phyloP scores from a whole-genome alignment of 2,113 vertebrate genomes.

The Chloebia gouldiae region DNA sequence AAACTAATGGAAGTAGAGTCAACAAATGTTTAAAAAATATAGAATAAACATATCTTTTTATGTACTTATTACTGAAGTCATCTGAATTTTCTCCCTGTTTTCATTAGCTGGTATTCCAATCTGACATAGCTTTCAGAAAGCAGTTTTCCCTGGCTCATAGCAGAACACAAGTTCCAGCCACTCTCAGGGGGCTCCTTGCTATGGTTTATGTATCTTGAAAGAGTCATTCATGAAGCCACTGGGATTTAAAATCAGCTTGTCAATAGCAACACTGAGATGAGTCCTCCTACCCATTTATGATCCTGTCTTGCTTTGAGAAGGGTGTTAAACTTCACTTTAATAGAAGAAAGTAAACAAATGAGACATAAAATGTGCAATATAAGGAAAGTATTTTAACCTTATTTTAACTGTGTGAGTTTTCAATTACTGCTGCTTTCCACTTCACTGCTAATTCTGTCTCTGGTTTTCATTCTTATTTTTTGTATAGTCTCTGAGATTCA shows the following conservation, averaged over 20 bases:
- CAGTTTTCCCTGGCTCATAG: not conserved
- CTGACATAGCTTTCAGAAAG: not conserved
- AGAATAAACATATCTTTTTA: not conserved
- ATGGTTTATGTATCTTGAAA: not conserved
- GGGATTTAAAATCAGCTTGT: conserved; percentile 32
- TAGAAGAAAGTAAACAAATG: not conserved
- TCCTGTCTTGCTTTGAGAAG: not conserved
- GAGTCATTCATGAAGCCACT: not conserved
- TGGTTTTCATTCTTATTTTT: conserved; percentile 18
- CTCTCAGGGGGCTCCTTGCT: not conserved
- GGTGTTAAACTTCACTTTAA: not conserved
- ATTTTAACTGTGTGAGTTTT: not conserved
- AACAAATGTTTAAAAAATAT: not conserved
- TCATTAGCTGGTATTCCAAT: not conserved
- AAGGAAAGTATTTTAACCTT: not conserved
- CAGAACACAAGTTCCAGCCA: not conserved
- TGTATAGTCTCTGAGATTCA: conserved; percentile 16
- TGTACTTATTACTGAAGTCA: not conserved
- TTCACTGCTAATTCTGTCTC: not conserved
- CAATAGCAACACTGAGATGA: not conserved
- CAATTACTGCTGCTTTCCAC: not conserved
- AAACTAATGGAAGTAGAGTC: not conserved
- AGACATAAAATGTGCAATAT: not conserved
- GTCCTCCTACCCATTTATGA: not conserved
- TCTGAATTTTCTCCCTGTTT: not conserved